phyloP scores from a whole-genome alignment of 53 echinoderm and acorn worm species.

The Hippasteria phrygiana region DNA sequence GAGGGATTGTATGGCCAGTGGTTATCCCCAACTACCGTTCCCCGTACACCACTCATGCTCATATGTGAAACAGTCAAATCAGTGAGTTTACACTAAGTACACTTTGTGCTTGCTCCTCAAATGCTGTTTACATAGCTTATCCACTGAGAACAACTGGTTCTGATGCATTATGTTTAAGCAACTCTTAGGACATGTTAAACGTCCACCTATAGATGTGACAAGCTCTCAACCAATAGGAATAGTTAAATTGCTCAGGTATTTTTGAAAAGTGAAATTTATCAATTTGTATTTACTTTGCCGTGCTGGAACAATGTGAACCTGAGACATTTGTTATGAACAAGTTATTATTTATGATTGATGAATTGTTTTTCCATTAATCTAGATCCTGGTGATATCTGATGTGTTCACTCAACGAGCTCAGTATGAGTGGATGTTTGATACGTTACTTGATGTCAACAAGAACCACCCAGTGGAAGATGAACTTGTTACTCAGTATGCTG shows the following conservation, averaged over 20 bases:
- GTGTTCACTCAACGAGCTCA: constrained; percentile 96
- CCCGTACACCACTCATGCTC: constrained; percentile 93
- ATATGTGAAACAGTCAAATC: constrained; percentile 99
- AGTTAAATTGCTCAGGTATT: too few relatives aligned
- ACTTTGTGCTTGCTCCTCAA: background rate
- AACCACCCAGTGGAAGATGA: constrained; percentile 98
- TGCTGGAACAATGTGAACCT: too few relatives aligned
- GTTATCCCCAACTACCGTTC: constrained; percentile 84
- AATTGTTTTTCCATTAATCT: background rate
- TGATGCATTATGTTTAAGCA: too few relatives aligned
- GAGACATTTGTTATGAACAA: too few relatives aligned
- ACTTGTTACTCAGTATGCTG: constrained; percentile 89
- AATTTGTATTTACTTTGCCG: too few relatives aligned
- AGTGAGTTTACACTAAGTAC: constrained; percentile 66
- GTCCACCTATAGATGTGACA: too few relatives aligned
- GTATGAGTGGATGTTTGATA: constrained; percentile 99
- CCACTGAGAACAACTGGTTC: too few relatives aligned
- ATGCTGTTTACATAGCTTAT: background rate
- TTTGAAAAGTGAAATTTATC: too few relatives aligned
- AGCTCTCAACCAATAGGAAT: too few relatives aligned
- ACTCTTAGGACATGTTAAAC: too few relatives aligned
- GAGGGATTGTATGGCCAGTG: constrained; percentile 95
- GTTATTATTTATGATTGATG: too few relatives aligned
- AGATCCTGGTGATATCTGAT: constrained; percentile 96
- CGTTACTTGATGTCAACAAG: constrained; percentile 94